Base-by-base conservation (phyloP, 2,797 vertebrate genomes). In the Cyprinella venusta region DNA sequence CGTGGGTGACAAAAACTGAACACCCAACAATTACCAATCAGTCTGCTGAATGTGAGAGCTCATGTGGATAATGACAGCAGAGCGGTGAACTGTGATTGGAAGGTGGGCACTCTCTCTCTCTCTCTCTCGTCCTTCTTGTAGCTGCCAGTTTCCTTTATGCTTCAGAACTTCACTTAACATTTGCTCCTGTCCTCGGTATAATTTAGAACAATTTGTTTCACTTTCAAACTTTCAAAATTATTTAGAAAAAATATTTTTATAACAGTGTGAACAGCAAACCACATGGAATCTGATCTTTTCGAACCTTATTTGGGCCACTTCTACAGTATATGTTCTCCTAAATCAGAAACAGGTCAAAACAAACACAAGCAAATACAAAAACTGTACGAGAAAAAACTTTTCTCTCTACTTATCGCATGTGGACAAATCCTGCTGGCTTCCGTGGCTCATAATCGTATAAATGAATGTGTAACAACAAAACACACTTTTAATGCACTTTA, bases 11-110 rank as follows among this genome's bases (percentile, higher is more conserved):
- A 83, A 75, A 76, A 86, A 86, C 87, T 89, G 88, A 90, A 90
- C 90, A 87, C 89, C 90, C 89, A 84, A 89, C 89, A 93, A 94
- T 94, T 93, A 92, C 89, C 92, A 91, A 93, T 91, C 92, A 91
- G 85, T 88, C 87, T 86, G 74, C 80, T 88, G 86, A 89, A 88
- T 82, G 72, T 71, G 76, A 61, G 88, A 84, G 63, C 71, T 86
- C 87, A 86, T 86, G 88, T 79, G 8, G 68, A 69, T 85, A 88
- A 89, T 81, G 86, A 86, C 85, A 88, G 83, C 88, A 85, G 85
- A 89, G 87, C 54, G 65, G 84, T 85, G 88, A 88, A 91, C 88
- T 89, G 54, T 87, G 86, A 89, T 90, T 87, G 89, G 89, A 85
- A 40, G 67, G 61, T 63, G 36, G 54, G 81, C 80, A 77, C 24